Percentiles rank a stretch among this genome's conserved stretches.
phyloP scores from a whole-genome alignment of 2,888 invertebrate genomes.

The Sarcophaga subvicina region DNA sequence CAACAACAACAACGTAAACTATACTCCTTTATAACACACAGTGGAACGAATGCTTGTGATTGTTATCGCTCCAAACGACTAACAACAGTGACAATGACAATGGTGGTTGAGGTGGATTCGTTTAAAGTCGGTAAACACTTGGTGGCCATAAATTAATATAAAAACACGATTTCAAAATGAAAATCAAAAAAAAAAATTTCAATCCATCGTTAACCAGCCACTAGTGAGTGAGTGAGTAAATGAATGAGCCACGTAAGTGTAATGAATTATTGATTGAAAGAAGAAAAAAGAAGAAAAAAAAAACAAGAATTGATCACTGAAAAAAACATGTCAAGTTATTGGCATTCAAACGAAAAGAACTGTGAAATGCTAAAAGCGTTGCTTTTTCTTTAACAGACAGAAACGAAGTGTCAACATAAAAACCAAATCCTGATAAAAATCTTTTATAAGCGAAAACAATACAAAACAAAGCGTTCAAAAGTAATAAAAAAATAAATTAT shows the following conservation, averaged over 20 bases:
- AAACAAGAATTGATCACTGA: slow-evolving; percentile 25
- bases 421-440: slow-evolving; percentile 50
- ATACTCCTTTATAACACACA: no score
- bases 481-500: slow-evolving; percentile 22
- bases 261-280: slow-evolving; percentile 52
- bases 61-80: no score
- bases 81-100: no score
- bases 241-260: slow-evolving; percentile 30
- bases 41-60: no score
- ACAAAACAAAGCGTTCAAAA: no score
- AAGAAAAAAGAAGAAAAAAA: slow-evolving; percentile 2
- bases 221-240: no score
- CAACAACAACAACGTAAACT: no score
- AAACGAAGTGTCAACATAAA: slow-evolving; percentile 63
- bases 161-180: slow-evolving; percentile 3
- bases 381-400: not conserved
- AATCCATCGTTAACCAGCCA: no score
- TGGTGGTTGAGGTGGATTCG: no score
- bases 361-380: not conserved
- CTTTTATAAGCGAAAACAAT: not conserved
- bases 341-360: slow-evolving; percentile 5
- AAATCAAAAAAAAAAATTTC: slow-evolving; percentile 13
- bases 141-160: slow-evolving; percentile 55
- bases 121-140: slow-evolving; percentile 4
- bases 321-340: slow-evolving; percentile 1